A percentile compares a stretch with the other conserved stretches of the same genome.
Conservation (phyloP, 2,888 invertebrate genomes). For the Zhengitettix transpicula region DNA sequence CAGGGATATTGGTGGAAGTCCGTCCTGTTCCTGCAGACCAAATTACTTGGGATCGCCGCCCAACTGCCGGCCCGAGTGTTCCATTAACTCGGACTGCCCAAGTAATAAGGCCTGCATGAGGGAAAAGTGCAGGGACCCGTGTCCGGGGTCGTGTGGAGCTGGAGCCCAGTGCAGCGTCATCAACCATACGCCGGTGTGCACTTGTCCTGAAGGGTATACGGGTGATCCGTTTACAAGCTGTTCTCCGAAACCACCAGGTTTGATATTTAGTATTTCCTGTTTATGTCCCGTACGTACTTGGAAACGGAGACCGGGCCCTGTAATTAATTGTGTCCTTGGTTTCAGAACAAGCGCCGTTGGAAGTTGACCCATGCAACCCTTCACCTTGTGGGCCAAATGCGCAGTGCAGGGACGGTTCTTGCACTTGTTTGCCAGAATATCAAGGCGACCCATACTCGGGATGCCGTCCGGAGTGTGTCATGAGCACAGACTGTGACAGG, state of each 20-base stretch:
- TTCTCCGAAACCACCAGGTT: slow-evolving; percentile 8
- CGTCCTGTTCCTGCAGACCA: slow-evolving; percentile 42
- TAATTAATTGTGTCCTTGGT: neutral
- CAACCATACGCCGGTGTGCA: slow-evolving; percentile 39
- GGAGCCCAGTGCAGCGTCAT: slow-evolving; percentile 45
- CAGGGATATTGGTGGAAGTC: slow-evolving; percentile 31
- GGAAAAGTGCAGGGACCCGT: slow-evolving; percentile 60
- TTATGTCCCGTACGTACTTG: too few relatives aligned
- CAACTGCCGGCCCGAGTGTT: slow-evolving; percentile 49
- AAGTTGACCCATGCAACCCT: slow-evolving; percentile 17
- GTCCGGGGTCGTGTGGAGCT: slow-evolving; percentile 55
- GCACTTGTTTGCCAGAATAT: slow-evolving; percentile 53
- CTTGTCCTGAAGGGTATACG: slow-evolving; percentile 17
- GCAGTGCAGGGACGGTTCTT: slow-evolving; percentile 35
- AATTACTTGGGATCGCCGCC: slow-evolving; percentile 47
- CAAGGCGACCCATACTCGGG: slow-evolving; percentile 53
- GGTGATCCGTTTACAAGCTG: slow-evolving; percentile 21
- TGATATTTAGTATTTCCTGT: too few relatives aligned
- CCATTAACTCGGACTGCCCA: slow-evolving; percentile 48
- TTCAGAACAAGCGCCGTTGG: slow-evolving; percentile 1
- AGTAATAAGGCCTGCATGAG: slow-evolving; percentile 55
- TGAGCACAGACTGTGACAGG: slow-evolving; percentile 46
- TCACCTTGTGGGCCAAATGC: slow-evolving; percentile 22
- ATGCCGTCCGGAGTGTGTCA: slow-evolving; percentile 53
- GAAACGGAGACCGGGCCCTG: too few relatives aligned